Conservation (phyloP, 2,888 invertebrate genomes). For the Crematogaster levior region DNA sequence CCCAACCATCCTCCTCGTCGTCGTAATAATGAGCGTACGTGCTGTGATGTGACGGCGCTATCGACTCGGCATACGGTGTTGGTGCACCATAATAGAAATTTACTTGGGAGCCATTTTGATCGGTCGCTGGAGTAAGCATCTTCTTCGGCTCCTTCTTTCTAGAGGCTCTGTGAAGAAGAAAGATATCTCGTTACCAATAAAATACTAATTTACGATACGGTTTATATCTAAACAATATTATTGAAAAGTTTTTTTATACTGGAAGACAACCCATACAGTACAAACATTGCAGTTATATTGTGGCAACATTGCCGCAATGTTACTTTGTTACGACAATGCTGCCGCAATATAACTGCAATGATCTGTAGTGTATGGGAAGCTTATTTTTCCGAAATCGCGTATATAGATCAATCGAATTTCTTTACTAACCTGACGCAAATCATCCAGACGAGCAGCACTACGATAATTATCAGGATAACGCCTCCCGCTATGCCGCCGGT, state of each 20-base stretch:
- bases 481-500: conserved; percentile 97
- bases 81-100: conserved; percentile 98
- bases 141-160: conserved; percentile 96
- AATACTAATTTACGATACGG: not conserved
- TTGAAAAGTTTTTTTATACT: not conserved
- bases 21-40: conserved; percentile 98
- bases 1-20: conserved; percentile 98
- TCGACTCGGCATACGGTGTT: conserved; percentile 97
- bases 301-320: no score
- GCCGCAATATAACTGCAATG: no score
- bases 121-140: conserved; percentile 94
- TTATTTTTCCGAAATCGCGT: not conserved
- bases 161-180: conserved; percentile 88
- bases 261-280: no score
- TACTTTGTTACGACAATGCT: no score
- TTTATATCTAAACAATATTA: not conserved
- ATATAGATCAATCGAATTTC: not conserved
- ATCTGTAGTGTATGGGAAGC: no score
- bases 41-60: conserved; percentile 97
- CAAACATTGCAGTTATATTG: no score
- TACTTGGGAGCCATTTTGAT: conserved; percentile 97
- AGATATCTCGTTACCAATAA: not conserved
- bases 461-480: conserved; percentile 96
- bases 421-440: conserved; percentile 93
- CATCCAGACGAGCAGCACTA: conserved; percentile 98